Percentiles rank a stretch among this genome's conserved stretches.
Evolutionary conservation across 2,888 invertebrate species (phyloP).

Genomic region (Fabriciana adippe): DNA sequence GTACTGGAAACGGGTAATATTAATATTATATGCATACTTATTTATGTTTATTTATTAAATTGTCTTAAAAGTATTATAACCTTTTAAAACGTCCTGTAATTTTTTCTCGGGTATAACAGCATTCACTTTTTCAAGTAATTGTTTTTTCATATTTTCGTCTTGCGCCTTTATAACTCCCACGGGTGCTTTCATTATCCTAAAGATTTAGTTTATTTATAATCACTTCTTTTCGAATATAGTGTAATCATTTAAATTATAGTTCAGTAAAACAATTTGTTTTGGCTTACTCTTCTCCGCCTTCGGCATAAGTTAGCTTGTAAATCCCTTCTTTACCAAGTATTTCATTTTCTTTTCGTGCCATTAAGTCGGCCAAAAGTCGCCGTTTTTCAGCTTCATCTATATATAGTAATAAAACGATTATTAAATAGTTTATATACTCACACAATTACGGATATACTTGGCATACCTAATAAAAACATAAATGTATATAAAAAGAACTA

Average conservation of each 20-base stretch:
- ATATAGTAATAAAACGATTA: background rate
- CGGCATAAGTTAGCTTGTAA: conserved; percentile 59
- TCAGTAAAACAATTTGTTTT: background rate
- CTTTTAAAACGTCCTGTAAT: conserved; percentile 51
- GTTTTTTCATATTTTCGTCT: conserved; percentile 47
- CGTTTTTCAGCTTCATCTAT: conserved; percentile 56
- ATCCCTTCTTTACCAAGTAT: conserved; percentile 50
- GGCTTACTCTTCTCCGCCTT: conserved; percentile 61
- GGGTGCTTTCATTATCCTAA: conserved; percentile 55
- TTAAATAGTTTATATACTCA: background rate
- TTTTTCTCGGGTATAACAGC: conserved; percentile 56
- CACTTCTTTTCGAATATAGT: too few species aligned
- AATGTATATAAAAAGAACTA: too few species aligned
- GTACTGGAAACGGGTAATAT: conserved; percentile 44
- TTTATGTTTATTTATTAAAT: background rate
- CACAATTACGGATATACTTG: background rate
- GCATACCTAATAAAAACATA: too few species aligned
- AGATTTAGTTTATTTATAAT: background rate
- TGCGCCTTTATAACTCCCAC: conserved; percentile 47
- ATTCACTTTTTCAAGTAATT: conserved; percentile 48
- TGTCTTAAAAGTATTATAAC: conserved; percentile 30
- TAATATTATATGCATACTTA: background rate
- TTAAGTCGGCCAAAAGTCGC: conserved; percentile 55
- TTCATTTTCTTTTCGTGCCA: conserved; percentile 54
- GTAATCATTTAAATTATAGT: background rate